Evolutionary conservation across 1,140 invertebrate genomes (phyloP), one percentile per base, ranked within the genome.

Genomic region (Phymastichus coffea): DNA sequence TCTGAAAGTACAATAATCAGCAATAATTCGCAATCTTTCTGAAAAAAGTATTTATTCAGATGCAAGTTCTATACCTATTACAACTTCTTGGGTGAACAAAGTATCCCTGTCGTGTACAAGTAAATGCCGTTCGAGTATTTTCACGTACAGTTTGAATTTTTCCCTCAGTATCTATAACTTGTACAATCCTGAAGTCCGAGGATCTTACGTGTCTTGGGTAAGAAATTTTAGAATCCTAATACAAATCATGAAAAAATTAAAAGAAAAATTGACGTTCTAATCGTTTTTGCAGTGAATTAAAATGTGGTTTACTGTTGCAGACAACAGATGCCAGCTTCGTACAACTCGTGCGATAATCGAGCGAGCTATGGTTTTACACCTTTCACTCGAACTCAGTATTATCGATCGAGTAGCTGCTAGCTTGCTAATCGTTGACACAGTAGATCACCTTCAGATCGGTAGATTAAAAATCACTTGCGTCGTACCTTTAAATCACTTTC

Each of bases 11-110:
- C 37, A 23, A 30, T n/a, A n/a, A n/a, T n/a, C n/a, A n/a, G n/a
- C n/a, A n/a, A n/a, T n/a, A n/a, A n/a, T 15, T 23, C 2, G n/a
- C 38, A 38, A 43, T 28, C 10, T 40, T 53, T 47, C n/a, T n/a
- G n/a, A n/a, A n/a, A n/a, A n/a, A n/a, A n/a, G n/a, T n/a, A 35
- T 49, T 49, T 49, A 22, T 35, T 7, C 22, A 49, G 2, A 14
- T 35, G 4, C 3, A 53, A 9, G n/a, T n/a, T n/a, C n/a, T n/a
- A 35, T 69, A 82, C 81, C 79, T 80, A 40, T 87, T 87, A 70
- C 90, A 93, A 62, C 89, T 88, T 46, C 84, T 83, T 4, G 89
- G 90, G 78, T 92, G 88, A 1, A 89, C 86, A 73, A 89, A 92
- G 69, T 88, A 92, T 3, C 91, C 91, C 77, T 91, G 88, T 43